Conservation (phyloP, 2,113 vertebrate species). For the Pseudorectes ferrugineus region DNA sequence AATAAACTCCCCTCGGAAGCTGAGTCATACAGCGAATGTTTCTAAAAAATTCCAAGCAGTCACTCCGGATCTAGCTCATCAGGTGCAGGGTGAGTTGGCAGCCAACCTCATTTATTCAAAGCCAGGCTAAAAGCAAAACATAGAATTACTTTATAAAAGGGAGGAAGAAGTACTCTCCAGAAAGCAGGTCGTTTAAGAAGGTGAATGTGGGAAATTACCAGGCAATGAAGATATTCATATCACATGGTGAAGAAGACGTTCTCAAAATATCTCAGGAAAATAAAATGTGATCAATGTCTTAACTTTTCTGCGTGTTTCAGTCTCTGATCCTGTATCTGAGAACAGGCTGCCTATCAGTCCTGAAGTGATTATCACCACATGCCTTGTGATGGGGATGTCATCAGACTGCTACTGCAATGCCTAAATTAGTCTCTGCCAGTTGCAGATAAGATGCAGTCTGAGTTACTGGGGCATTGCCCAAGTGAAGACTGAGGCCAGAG, state of each 20-base stretch:
- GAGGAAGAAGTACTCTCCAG: neutral
- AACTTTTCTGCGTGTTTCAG: neutral
- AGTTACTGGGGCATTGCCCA: neutral
- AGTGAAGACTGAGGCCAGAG: neutral
- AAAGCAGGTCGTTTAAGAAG: neutral
- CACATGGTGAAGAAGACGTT: neutral
- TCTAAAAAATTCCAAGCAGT: conserved; percentile 33
- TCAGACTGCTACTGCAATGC: neutral
- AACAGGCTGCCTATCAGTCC: neutral
- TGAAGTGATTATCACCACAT: neutral
- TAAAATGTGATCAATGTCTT: neutral
- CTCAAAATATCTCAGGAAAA: neutral
- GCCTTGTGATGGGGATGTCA: neutral
- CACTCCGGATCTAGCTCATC: conserved; percentile 5
- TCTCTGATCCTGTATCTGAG: neutral
- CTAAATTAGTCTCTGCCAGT: neutral
- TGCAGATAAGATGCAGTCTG: neutral
- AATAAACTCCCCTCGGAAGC: conserved; percentile 40
- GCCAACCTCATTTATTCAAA: conserved; percentile 3
- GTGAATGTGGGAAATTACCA: neutral
- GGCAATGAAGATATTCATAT: neutral
- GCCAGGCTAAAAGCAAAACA: neutral
- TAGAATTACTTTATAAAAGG: neutral
- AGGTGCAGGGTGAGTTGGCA: conserved; percentile 35
- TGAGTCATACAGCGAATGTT: conserved; percentile 24